These are phyloP conservation scores for Euphydryas editha DNA, from an alignment of 2,888 invertebrate genomes.

Conservation along the genomic window DNA sequence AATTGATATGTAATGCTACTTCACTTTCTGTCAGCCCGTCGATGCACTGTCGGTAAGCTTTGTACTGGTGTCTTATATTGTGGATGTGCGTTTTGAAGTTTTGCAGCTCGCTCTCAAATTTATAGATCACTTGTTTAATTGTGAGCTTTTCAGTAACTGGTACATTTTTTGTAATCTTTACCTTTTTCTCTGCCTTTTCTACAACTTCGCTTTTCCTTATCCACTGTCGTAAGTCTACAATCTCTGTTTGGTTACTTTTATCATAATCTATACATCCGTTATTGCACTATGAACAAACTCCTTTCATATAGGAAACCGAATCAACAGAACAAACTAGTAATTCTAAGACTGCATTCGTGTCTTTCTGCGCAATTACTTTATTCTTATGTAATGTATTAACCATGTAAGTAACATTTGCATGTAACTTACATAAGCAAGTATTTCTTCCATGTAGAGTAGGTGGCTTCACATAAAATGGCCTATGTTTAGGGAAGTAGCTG, in stretches of 20 bases:
- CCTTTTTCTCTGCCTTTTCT: background rate
- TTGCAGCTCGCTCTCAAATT: background rate
- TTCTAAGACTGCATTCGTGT: background rate
- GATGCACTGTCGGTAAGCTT: background rate
- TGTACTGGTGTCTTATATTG: conserved; percentile 5
- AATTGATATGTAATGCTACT: background rate
- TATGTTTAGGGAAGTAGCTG: background rate
- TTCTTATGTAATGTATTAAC: background rate
- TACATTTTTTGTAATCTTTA: background rate
- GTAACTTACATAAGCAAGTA: conserved; percentile 1
- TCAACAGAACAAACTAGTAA: background rate
- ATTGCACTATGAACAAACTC: background rate
- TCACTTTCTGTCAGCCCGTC: background rate
- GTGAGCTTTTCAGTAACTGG: background rate
- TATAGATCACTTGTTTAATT: background rate
- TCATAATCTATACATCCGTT: background rate
- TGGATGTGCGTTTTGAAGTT: background rate
- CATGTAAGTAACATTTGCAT: background rate
- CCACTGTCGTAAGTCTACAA: conserved; percentile 2
- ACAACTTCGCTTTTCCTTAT: background rate
- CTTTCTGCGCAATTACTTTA: background rate
- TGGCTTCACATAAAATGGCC: conserved; percentile 1
- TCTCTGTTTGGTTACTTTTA: background rate
- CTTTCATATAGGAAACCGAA: background rate
- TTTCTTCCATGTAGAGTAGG: background rate